phyloP scores from a whole-genome alignment of 2,797 vertebrate genomes.

The Varecia variegata region DNA sequence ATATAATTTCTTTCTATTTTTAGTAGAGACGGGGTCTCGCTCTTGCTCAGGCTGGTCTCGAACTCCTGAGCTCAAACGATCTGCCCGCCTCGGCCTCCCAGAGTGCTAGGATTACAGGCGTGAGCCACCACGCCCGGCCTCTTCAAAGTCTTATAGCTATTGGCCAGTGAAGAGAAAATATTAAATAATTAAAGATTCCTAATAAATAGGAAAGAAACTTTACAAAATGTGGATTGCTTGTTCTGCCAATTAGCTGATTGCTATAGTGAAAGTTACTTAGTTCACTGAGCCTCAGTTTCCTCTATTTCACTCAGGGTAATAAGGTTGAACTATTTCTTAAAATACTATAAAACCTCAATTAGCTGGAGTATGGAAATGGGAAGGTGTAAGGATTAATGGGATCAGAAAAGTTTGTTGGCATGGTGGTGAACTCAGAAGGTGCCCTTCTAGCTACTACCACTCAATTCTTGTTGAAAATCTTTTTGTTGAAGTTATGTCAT shows the following conservation, averaged over 20 bases:
- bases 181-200: background rate
- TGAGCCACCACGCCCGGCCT: no score
- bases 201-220: background rate
- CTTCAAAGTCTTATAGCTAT: background rate
- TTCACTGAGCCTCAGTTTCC: background rate
- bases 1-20: no score
- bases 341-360: background rate
- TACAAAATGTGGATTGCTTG: background rate
- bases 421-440: background rate
- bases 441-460: background rate
- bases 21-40: no score
- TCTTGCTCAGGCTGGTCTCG: no score
- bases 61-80: no score
- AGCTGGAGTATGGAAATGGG: background rate
- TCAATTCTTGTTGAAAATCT: background rate
- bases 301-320: background rate
- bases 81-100: no score
- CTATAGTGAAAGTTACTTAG: background rate
- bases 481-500: background rate
- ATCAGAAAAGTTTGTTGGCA: background rate
- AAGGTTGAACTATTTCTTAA: background rate
- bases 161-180: background rate
- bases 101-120: no score
- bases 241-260: background rate
- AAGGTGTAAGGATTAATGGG: background rate